Evolutionary conservation across 1,140 invertebrate genomes (phyloP).

Genomic region (Scaptomyza pallida): DNA sequence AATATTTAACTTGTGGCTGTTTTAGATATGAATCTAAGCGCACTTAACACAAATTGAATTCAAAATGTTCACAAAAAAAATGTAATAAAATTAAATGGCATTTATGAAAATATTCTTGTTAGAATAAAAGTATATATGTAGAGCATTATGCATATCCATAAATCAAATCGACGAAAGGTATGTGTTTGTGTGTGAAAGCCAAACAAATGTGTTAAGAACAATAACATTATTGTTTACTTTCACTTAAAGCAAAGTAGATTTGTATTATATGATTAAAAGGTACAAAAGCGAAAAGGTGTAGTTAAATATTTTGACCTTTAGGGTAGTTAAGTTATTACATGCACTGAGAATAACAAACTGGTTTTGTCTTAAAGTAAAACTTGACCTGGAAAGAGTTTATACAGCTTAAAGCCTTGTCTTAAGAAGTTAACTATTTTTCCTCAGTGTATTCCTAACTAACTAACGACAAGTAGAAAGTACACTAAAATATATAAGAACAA

Average conservation of each 20-base stretch:
- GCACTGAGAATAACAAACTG: no score
- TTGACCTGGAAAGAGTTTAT: no score
- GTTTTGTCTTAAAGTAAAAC: no score
- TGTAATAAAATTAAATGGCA: constrained; percentile 34
- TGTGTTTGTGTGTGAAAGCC: background rate
- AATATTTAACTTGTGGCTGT: background rate
- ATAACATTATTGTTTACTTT: background rate
- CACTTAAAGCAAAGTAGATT: background rate
- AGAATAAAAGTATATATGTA: background rate
- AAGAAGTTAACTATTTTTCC: no score
- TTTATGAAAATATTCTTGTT: background rate
- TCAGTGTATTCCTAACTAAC: background rate
- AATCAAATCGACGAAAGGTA: background rate
- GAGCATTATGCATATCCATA: background rate
- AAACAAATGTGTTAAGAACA: background rate
- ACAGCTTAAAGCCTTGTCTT: no score
- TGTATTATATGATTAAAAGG: background rate
- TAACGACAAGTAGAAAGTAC: background rate
- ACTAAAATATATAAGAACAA: no score
- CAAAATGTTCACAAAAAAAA: constrained; percentile 16
- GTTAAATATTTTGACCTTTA: background rate
- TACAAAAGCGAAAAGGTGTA: background rate
- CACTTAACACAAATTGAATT: constrained; percentile 30
- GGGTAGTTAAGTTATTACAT: background rate
- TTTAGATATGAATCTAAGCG: constrained; percentile 14